Evolutionary conservation across 2,113 vertebrate species (phyloP), one percentile per base, ranked within the genome.

Genomic region (Galemys pyrenaicus): DNA sequence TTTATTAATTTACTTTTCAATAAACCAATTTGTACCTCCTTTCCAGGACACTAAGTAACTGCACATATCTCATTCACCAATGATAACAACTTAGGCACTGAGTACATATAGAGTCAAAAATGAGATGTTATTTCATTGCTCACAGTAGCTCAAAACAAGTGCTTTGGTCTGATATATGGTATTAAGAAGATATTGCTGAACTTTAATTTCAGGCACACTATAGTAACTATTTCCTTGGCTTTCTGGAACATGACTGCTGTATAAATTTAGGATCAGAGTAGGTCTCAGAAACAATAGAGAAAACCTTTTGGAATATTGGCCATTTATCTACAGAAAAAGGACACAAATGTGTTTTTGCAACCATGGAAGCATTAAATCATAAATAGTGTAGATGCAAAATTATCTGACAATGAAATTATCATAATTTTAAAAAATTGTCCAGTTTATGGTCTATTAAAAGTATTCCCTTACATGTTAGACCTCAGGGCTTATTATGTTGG

Each of bases 1-100:
- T 96, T 84, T 58, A 71, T 84, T 83, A 82, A 41, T 87, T 96
- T 67, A 87, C 19, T 30, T 81, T 70, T 28, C 82, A 35, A 95
- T 44, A 91, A 2, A 92, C 1, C 70, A 91, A 88, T 74, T 73
- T 80, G 13, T 56, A 75, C 44, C 6, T 91, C 30, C 28, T 75
- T 91, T 91, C 79, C 51, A 96, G 85, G 58, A 86, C 35, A 91
- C 26, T 44, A 75, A 92, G 49, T 91, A 70, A 95, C 0, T 87
- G 22, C 58, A 37, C 24, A 62, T 41, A 39, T 92, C 56, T 91
- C 91, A 74, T 35, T 30, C 64, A 78, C 9, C 56, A 82, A 54
- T 37, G 73, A 44, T 56, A 87, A 77, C 46, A 77, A 95, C 65
- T 88, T 83, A 26, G 37, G 54, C 12, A 60, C 10, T 24, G 41